Evolutionary conservation across 2,113 vertebrate genomes (phyloP), one percentile per base, ranked within the genome.

Genomic region (Climacteris rufus): DNA sequence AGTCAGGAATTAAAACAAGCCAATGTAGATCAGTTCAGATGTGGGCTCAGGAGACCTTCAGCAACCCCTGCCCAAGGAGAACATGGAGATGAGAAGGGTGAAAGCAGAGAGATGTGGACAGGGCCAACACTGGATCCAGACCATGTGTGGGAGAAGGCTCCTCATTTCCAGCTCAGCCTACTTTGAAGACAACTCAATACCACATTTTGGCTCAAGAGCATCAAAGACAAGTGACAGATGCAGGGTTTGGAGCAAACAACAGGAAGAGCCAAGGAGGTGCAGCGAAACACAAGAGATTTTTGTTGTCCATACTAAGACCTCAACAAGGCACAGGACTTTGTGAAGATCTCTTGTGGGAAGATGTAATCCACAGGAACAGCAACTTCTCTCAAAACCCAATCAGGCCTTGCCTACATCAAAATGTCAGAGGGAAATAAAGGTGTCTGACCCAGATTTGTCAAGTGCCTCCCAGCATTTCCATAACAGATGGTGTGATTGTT

Each of bases 381-480:
- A 0, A 53, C 21, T 0, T 0, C 44, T 81, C 60, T 52, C 2
- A 0, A 81, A 93, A 70, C 50, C 39, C 89, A 70, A 53, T 93
- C 60, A 95, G 71, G 23, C n/a, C 79, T 85, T 78, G 77, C 44
- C 84, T 63, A 35, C 77, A 63, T 24, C 69, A 56, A 86, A 91
- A 68, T 37, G 30, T 81, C 85, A 93, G 17, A 69, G 54, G 11
- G 21, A 91, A 87, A 90, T 91, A 81, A 94, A 93, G 40, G 81
- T 56, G 63, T 78, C 57, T 72, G 61, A 39, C 88, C 53, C 56
- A 77, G 76, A 92, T 80, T 90, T 71, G 59, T 45, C 88, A 77
- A 78, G 61, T 20, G 23, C 39, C 54, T 89, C 50, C 59, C 61
- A 91, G 56, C 88, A 71, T 61, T 68, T 80, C 90, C 28, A 6